phyloP scores from a whole-genome alignment of 1,140 invertebrate genomes.

The Pseudomyrmex cubaensis region DNA sequence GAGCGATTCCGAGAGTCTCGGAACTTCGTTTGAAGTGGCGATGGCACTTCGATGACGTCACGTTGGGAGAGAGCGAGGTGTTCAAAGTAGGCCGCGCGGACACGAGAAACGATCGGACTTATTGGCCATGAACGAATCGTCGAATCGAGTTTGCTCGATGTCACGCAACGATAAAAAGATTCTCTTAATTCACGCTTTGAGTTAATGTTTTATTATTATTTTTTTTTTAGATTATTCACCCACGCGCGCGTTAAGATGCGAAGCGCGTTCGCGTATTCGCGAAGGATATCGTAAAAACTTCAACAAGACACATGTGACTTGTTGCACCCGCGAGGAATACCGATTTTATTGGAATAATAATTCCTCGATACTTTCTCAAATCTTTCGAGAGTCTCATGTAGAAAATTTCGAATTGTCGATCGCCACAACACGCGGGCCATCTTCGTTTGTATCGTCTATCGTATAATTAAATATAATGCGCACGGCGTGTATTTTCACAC shows the following conservation, averaged over 20 bases:
- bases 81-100: constrained; percentile 64
- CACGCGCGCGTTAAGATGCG: background rate
- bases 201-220: background rate
- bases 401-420: too few relatives aligned
- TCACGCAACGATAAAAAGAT: constrained; percentile 5
- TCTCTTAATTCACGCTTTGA: background rate
- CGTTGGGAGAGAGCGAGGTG: constrained; percentile 65
- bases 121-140: constrained; percentile 60
- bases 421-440: background rate
- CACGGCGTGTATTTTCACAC: too few relatives aligned
- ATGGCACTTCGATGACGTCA: constrained; percentile 61
- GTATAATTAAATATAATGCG: too few relatives aligned
- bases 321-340: background rate
- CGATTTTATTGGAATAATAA: background rate
- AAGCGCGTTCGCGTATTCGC: background rate
- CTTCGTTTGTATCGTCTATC: background rate
- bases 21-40: constrained; percentile 43
- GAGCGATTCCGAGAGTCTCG: constrained; percentile 38
- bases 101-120: constrained; percentile 47
- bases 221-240: constrained; percentile 22
- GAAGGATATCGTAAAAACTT: background rate
- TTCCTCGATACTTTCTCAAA: background rate
- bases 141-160: constrained; percentile 22
- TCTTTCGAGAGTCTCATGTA: too few relatives aligned
- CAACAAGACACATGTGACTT: background rate